Base-by-base conservation (phyloP, 2,113 vertebrate species). In the Glaucomys volans region DNA sequence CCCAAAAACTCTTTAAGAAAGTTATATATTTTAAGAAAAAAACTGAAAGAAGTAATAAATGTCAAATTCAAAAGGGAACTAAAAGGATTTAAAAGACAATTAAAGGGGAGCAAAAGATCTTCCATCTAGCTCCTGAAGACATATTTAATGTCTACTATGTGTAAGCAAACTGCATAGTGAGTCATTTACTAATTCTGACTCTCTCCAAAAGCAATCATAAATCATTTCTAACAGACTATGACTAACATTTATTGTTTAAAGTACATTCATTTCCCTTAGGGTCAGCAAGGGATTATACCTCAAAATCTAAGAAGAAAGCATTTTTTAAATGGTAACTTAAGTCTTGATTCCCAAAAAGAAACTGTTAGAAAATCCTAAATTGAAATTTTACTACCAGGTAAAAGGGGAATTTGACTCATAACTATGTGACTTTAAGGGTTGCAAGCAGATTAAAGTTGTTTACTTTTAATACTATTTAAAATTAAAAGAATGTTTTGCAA, bases 391-490 rank as follows among this genome's bases (percentile, higher is more conserved):
- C 18, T 92, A 84, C 28, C 12, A 96, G 54, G 83, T 77, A 92
- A 96, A 88, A 90, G 24, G 10, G 42, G 47, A 76, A 64, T 24
- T 7, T 44, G 35, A 82, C 28, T 30, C 35, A 71, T 80, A 88
- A 91, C 35, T 87, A n/a, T 10, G 62, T 47, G 47, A 84, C 62
- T 83, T 82, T 44, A 90, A 95, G 52, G 52, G 71, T 8, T 71
- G 52, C 6, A 88, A 72, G 67, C 40, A 40, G 91, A 74, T 28
- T 79, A 74, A 92, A 26, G 59, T 28, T 82, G 20, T 35, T 92
- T 93, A 64, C 18, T 92, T 96, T 89, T 67, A 93, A 14, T 72
- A 52, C 83, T 87, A 94, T 52, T 83, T 96, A 91, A 96, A 95
- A 93, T 86, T 86, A 79, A 96, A 13, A 95, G 47, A 77, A 69